phyloP scores from a whole-genome alignment of 2,888 invertebrate species.

The Eurytoma adleriae region DNA sequence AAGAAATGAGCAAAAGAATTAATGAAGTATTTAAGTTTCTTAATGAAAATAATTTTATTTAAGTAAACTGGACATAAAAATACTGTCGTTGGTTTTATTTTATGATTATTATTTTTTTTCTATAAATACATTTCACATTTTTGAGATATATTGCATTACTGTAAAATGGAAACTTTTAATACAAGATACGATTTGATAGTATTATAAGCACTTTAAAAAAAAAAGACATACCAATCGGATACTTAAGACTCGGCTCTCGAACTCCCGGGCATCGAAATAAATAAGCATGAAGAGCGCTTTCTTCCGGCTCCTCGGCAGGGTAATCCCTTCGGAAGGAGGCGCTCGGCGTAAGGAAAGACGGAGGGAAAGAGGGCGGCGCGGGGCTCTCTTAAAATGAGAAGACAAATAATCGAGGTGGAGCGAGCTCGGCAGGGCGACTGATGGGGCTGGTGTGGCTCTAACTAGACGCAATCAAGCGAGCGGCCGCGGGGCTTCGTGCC shows the following conservation, averaged over 20 bases:
- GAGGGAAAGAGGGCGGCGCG: constrained; percentile 23
- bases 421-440: constrained; percentile 68
- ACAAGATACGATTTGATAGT: too few species aligned
- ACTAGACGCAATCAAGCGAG: constrained; percentile 75
- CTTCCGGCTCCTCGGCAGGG: constrained; percentile 31
- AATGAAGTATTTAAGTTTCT: too few species aligned
- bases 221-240: too few species aligned
- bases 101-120: too few species aligned
- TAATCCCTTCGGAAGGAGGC: constrained; percentile 54
- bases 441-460: constrained; percentile 72
- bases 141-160: too few species aligned
- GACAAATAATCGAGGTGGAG: constrained; percentile 72
- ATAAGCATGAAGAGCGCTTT: constrained; percentile 33
- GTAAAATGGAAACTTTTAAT: too few species aligned
- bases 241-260: neutral
- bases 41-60: too few species aligned
- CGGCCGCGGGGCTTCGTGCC: constrained; percentile 55
- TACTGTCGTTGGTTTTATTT: too few species aligned
- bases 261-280: constrained; percentile 34
- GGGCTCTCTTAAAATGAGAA: constrained; percentile 67
- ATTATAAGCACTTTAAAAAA: too few species aligned
- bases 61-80: too few species aligned
- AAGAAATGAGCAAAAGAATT: neutral
- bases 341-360: neutral
- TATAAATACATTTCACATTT: too few species aligned